Evolutionary conservation across 2,797 vertebrate genomes (phyloP).

Genomic region (Melanotaenia pygmaea): DNA sequence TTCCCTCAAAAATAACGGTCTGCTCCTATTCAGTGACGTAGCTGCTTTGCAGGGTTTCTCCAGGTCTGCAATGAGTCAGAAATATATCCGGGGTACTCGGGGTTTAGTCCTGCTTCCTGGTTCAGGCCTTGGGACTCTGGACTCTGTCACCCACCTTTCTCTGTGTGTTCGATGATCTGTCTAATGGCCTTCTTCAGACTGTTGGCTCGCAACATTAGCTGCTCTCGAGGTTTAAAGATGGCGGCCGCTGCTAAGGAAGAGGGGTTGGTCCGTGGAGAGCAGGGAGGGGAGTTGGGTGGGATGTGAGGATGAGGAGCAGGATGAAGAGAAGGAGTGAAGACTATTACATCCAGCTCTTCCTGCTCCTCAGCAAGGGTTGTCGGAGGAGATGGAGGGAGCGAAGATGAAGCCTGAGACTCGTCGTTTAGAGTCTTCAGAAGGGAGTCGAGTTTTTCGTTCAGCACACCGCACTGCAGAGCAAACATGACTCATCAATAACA

Average conservation of each 20-base stretch:
- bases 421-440: conserved; percentile 93
- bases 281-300: conserved; percentile 46
- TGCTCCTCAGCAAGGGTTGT: conserved; percentile 92
- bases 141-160: conserved; percentile 86
- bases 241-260: conserved; percentile 59
- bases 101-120: background rate
- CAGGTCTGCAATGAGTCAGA: too few species aligned
- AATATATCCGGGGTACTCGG: too few species aligned
- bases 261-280: conserved; percentile 73
- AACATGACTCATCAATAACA: background rate
- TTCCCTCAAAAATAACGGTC: too few species aligned
- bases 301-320: conserved; percentile 15
- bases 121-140: background rate
- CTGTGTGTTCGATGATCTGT: conserved; percentile 96
- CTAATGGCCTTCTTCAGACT: conserved; percentile 97
- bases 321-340: conserved; percentile 51
- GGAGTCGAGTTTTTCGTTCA: conserved; percentile 96
- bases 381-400: conserved; percentile 83
- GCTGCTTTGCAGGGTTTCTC: too few species aligned
- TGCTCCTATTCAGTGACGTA: too few species aligned
- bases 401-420: conserved; percentile 90
- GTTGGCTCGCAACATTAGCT: conserved; percentile 96
- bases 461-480: conserved; percentile 87
- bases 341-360: conserved; percentile 84
- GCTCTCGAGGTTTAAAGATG: conserved; percentile 93